phyloP scores from a whole-genome alignment of 2,888 invertebrate genomes.

The Pelosia muscerda region DNA sequence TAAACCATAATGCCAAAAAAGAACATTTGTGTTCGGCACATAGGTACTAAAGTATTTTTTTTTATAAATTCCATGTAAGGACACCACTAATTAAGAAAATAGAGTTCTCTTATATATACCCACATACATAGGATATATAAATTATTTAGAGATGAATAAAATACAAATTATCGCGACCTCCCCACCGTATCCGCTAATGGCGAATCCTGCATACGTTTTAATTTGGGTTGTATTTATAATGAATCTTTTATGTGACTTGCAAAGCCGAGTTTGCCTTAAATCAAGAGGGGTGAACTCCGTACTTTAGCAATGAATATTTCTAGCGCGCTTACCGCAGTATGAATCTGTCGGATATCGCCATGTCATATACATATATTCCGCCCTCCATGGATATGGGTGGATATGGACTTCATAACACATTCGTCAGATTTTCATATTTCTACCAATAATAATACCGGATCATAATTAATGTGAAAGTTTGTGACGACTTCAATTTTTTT shows the following conservation, averaged over 20 bases:
- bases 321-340: background rate
- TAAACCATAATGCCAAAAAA: too few relatives aligned
- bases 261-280: background rate
- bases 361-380: background rate
- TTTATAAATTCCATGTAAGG: too few relatives aligned
- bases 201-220: background rate
- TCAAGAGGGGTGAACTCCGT: background rate
- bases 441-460: too few relatives aligned
- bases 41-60: too few relatives aligned
- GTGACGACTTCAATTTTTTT: too few relatives aligned
- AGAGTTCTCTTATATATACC: too few relatives aligned
- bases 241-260: background rate
- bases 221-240: constrained; percentile 3
- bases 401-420: too few relatives aligned
- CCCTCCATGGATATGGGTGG: too few relatives aligned
- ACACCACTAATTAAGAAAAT: too few relatives aligned
- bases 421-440: background rate
- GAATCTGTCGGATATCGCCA: background rate
- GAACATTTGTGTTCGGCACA: too few relatives aligned
- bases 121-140: too few relatives aligned
- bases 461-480: too few relatives aligned
- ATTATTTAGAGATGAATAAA: background rate
- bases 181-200: background rate
- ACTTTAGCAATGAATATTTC: background rate
- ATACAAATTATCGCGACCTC: background rate